Evolutionary conservation across 2,888 invertebrate genomes (phyloP), one percentile per base, ranked within the genome.

Genomic region (Papilio protenor): DNA sequence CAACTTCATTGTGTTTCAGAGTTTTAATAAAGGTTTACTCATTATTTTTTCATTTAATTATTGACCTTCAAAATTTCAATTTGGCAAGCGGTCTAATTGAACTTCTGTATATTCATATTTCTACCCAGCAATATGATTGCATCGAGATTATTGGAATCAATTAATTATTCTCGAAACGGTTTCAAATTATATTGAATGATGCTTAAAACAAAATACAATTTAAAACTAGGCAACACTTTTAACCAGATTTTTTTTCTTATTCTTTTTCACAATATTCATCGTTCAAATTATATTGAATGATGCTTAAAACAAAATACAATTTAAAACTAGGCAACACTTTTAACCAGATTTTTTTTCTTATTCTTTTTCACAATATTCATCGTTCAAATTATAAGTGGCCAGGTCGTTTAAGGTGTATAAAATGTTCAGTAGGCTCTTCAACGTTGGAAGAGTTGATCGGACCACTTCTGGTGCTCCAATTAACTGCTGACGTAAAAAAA

Each of bases 111-210:
- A 45, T 70, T 70, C 57, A 4, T 27, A 57, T 33, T 33, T 64
- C 18, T 57, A 69, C 33, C n/a, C 27, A 47, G 47, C 71, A 16
- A 52, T 18, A 47, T 23, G 49, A 71, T 33, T 72, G 61, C 27
- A 71, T 59, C 11, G 76, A 27, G 27, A 61, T 21, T 21, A 61
- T 49, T 40, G 33, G 61, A 72, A 69, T 45, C 45, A 69, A 69
- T 69, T 69, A 69, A 69, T 21, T n/a, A 1, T 5, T 69, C 12
- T 45, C 12, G 66, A 23, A 64, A 45, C 55, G 18, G 78, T 80
- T 83, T 81, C 83, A 84, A 84, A 84, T 27, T 55, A 59, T 61
- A 59, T 69, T 78, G 69, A 73, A 73, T 45, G 45, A n/a, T 21
- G n/a, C 45, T 40, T 40, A 40, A 21, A 5, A 12, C 45, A 11